A percentile compares a stretch with the other conserved stretches of the same genome.
These are phyloP conservation scores for Alca torda DNA, from an alignment of 2,797 vertebrate species.

Conservation along the genomic window DNA sequence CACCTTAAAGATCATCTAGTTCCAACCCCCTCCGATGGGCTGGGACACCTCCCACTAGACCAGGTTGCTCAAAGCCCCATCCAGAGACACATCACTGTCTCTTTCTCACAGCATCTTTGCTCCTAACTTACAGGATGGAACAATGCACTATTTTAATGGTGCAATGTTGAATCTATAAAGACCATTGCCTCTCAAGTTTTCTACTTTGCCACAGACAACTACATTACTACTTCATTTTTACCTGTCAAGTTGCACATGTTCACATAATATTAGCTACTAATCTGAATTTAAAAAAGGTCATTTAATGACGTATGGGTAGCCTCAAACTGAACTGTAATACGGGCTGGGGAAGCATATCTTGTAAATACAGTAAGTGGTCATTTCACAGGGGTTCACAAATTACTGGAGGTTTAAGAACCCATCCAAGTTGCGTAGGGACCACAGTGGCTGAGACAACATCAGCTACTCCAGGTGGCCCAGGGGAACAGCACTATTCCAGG, in stretches of 20 bases:
- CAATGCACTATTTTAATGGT: background rate
- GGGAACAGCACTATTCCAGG: background rate
- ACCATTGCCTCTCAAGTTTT: background rate
- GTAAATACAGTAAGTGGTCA: background rate
- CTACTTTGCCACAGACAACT: background rate
- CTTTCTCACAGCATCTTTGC: background rate
- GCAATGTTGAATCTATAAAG: background rate
- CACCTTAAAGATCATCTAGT: too few species aligned
- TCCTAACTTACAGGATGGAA: background rate
- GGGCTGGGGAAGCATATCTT: background rate
- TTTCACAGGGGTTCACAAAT: background rate
- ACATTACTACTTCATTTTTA: background rate
- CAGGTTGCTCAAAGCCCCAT: too few species aligned
- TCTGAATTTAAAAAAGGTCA: background rate
- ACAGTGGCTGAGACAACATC: background rate
- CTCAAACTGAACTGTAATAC: background rate
- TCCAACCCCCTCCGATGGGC: too few species aligned
- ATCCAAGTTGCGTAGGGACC: background rate
- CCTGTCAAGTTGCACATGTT: background rate
- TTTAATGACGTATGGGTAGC: background rate
- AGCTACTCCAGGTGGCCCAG: background rate
- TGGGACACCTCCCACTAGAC: too few species aligned
- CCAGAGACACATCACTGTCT: background rate
- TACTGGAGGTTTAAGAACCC: background rate
- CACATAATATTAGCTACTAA: background rate